Base-by-base conservation (phyloP, 2,113 vertebrate genomes). In the Scomber scombrus region DNA sequence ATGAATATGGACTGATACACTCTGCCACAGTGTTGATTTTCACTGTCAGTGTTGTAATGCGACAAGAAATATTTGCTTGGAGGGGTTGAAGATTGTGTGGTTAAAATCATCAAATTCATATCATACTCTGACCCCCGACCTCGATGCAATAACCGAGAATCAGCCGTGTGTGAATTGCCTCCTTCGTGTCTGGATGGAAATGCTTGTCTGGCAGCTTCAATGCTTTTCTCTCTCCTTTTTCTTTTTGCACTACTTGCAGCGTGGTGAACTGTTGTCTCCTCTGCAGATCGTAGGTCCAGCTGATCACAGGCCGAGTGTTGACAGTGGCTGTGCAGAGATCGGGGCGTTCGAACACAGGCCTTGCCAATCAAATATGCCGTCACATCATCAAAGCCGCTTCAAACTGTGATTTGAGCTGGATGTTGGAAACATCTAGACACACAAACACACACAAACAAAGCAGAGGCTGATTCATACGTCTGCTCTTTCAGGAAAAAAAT, bases 301-400 rank as follows among this genome's bases (percentile, higher is more conserved):
- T 82, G 57, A 76, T 74, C 55, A 78, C 73, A 73, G 66, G 3
- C 62, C 75, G 70, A 9, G 3, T 71, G 61, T 15, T 78, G 85
- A 66, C 75, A 65, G 71, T 0, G 51, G 8, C 8, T 58, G n/a
- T 49, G 55, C 57, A 13, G n/a, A 46, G 60, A 75, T 46, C 5
- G 54, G 45, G 57, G 47, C 66, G 49, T 50, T 71, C 19, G 23
- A 51, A 80, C 78, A 65, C 62, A 57, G 23, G 76, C 34, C 29
- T 26, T 29, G 61, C 13, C n/a, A 82, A 86, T 88, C 76, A 83
- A 87, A 75, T 74, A 72, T 85, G 82, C 85, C 65, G 78, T 79
- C 75, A 79, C 76, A 89, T 88, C 81, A 86, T 89, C 74, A 89
- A 81, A 89, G 77, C 18, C 49, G 0, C 1, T 52, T 79, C 65